Percentiles rank a stretch among this genome's conserved stretches.
Evolutionary conservation across 2,888 invertebrate genomes (phyloP).

Genomic region (Drosophila nr. medialis): DNA sequence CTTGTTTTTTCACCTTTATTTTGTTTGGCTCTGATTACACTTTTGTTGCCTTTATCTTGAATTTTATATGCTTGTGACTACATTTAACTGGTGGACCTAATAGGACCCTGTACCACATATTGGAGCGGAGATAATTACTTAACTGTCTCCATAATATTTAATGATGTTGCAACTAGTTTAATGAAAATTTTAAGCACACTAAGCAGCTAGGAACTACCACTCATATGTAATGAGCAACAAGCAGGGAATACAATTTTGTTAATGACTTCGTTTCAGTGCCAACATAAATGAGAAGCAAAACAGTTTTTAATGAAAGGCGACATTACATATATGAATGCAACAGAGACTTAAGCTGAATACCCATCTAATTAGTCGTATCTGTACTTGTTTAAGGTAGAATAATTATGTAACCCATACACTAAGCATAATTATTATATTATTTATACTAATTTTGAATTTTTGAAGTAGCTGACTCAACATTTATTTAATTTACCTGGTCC

Average conservation of each 20-base stretch:
- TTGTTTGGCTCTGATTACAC: constrained; percentile 15
- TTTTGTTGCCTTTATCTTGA: constrained; percentile 16
- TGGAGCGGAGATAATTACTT: background rate
- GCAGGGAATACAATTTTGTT: background rate
- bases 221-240: background rate
- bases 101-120: background rate
- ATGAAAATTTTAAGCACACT: background rate
- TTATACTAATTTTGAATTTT: background rate
- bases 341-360: background rate
- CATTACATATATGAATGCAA: background rate
- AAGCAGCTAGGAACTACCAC: background rate
- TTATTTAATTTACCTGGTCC: constrained; percentile 13
- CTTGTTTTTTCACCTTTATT: background rate
- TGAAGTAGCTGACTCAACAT: constrained; percentile 5
- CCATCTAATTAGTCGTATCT: background rate
- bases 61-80: constrained; percentile 36
- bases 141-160: constrained; percentile 34
- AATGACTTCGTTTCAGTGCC: background rate
- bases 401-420: background rate
- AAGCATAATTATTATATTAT: constrained; percentile 8
- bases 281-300: constrained; percentile 1
- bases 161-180: constrained; percentile 1
- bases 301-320: background rate
- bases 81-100: constrained; percentile 8
- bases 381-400: background rate